Conservation (phyloP, 1,140 invertebrate genomes). For the Drosophila guanche region DNA sequence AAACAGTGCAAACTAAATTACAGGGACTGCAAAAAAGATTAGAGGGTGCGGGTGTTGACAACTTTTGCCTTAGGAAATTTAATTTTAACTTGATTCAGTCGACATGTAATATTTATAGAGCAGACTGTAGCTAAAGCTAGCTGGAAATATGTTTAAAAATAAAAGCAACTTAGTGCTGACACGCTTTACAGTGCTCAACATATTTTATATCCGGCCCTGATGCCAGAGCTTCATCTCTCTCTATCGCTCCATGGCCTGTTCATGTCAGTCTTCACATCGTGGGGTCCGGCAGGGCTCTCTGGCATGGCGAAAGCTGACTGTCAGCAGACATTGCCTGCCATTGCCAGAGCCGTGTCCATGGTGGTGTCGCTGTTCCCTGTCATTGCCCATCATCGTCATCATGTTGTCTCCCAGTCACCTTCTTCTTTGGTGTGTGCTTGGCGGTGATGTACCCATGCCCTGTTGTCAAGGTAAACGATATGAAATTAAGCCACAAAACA, state of each 20-base stretch:
- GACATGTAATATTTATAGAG: slow-evolving; percentile 1
- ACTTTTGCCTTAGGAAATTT: slow-evolving; percentile 14
- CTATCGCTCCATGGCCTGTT: background rate
- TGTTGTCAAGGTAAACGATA: slow-evolving; percentile 59
- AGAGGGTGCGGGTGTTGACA: slow-evolving; percentile 30
- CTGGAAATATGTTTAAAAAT: slow-evolving; percentile 7
- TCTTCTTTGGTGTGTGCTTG: background rate
- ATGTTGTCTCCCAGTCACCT: slow-evolving; percentile 19
- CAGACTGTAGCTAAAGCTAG: no score
- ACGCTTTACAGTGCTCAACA: slow-evolving; percentile 47
- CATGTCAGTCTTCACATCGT: slow-evolving; percentile 20
- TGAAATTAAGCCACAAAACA: slow-evolving; percentile 41
- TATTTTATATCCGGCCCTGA: slow-evolving; percentile 55
- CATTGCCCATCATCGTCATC: slow-evolving; percentile 64
- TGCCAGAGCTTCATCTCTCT: no score
- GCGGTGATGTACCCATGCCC: slow-evolving; percentile 1
- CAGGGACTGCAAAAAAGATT: slow-evolving; percentile 43
- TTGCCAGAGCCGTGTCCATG: slow-evolving; percentile 61
- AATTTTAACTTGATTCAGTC: background rate
- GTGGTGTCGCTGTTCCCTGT: slow-evolving; percentile 54
- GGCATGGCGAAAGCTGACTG: slow-evolving; percentile 54
- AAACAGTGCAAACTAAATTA: slow-evolving; percentile 58
- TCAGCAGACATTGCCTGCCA: slow-evolving; percentile 60
- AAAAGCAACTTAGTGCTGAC: slow-evolving; percentile 16
- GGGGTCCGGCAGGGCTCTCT: background rate